Base-by-base conservation (phyloP, 2,113 vertebrate genomes). In the Aldabrachelys gigantea region DNA sequence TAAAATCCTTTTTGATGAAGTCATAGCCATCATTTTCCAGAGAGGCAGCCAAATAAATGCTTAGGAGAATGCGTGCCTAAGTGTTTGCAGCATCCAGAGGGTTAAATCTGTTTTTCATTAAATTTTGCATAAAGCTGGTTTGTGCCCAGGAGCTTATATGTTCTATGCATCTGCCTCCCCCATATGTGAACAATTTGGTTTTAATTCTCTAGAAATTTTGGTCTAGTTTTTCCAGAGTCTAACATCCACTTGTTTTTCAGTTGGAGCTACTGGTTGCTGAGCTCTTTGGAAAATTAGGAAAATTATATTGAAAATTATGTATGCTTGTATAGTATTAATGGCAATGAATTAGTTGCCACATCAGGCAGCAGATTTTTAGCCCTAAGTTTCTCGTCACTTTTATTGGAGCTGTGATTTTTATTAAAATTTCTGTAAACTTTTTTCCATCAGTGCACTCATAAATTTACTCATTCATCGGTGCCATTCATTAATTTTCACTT, bases 381-480 rank as follows among this genome's bases (percentile, higher is more conserved):
- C 88, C 87, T 65, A 27, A 59, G 29, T 91, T 96, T 87, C 76
- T 89, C 78, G 85, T 96, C 91, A 85, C 53, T 89, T 92, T n/a
- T 76, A 76, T 24, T 35, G 87, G 95, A 4, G 8, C 85, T 65
- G 54, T 76, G 16, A 72, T 95, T 96, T 90, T 96, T 92, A 96
- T 97, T 95, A 95, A 97, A 96, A 96, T 97, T 97, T 97, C 97
- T 95, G 96, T 97, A 96, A 97, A 78, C 94, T 93, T 52, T 93
- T 84, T 91, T 92, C 89, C 93, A 49, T 89, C 93, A 90, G 89
- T 95, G 95, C 65, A 10, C n/a, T 38, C 65, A 95, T 91, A 94
- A 94, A 95, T 96, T 97, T 96, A 96, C 95, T 95, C 93, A 95
- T 96, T 95, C 96, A 96, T 69, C 17, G 2, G 35, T 69, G 17